These are phyloP conservation scores for Umimayanthus kanabou DNA, from an alignment of 92 coral and sea anemone genomes.

Conservation along the genomic window DNA sequence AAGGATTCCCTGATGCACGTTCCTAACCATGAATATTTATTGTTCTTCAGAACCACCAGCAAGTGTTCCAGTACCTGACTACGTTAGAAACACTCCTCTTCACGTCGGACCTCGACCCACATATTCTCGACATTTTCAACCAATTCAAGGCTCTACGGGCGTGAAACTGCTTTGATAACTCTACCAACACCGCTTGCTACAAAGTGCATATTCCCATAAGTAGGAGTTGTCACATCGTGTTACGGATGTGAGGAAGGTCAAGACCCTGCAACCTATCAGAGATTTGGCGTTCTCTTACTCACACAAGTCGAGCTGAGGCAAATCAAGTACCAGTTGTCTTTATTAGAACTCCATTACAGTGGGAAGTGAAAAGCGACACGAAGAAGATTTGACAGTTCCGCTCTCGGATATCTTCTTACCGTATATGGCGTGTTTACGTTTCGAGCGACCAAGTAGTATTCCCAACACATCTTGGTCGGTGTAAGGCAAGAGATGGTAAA, in stretches of 20 bases:
- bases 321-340: neutral
- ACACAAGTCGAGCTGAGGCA: neutral
- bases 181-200: neutral
- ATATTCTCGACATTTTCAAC: slow-evolving; percentile 82
- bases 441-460: too few species aligned
- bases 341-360: too few species aligned
- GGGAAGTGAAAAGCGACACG: too few species aligned
- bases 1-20: neutral
- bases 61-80: slow-evolving; percentile 84
- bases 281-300: neutral
- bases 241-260: neutral
- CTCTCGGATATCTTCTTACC: too few species aligned
- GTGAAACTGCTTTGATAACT: slow-evolving; percentile 23
- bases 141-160: slow-evolving; percentile 89
- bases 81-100: slow-evolving; percentile 89
- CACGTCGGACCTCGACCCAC: slow-evolving; percentile 91
- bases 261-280: neutral
- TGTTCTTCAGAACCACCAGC: slow-evolving; percentile 77
- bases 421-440: too few species aligned
- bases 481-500: too few species aligned
- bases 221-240: neutral
- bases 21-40: slow-evolving; percentile 7
- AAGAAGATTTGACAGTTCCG: too few species aligned
- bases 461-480: too few species aligned
- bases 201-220: neutral